Evolutionary conservation across 2,888 invertebrate genomes (phyloP).

Genomic region (Polymixis lichenea): DNA sequence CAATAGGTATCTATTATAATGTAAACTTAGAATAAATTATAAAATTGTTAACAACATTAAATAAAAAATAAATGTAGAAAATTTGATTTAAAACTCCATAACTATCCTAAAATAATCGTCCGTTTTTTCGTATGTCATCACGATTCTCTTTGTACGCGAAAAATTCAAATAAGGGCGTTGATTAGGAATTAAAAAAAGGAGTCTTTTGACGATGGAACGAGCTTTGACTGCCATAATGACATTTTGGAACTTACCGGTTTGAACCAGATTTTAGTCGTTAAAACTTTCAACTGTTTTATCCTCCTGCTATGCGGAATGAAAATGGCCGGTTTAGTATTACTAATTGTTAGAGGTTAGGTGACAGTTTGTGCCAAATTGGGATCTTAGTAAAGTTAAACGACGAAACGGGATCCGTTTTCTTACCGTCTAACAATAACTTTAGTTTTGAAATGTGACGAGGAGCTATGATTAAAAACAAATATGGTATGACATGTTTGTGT

Average conservation of each 20-base stretch:
- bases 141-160: constrained; percentile 42
- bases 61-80: not conserved
- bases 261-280: constrained; percentile 61
- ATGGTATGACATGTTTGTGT: not conserved
- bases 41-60: not conserved
- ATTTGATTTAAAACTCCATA: not conserved
- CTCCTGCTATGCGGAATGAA: constrained; percentile 5
- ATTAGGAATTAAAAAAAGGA: constrained; percentile 36
- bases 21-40: not conserved
- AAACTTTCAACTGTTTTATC: constrained; percentile 46
- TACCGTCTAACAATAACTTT: not conserved
- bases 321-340: constrained; percentile 42
- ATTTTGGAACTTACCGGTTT: constrained; percentile 46
- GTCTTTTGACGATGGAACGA: constrained; percentile 28
- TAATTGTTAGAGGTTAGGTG: constrained; percentile 28
- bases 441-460: not conserved
- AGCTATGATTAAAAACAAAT: not conserved
- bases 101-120: not conserved
- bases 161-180: constrained; percentile 42
- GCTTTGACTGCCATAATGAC: constrained; percentile 49
- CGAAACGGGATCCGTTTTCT: constrained; percentile 10
- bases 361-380: constrained; percentile 13
- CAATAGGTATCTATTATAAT: not conserved
- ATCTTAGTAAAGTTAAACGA: not conserved
- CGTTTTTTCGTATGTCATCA: constrained; percentile 13